Base-by-base conservation (phyloP, 2,113 vertebrate genomes). In the Menidia beryllina region DNA sequence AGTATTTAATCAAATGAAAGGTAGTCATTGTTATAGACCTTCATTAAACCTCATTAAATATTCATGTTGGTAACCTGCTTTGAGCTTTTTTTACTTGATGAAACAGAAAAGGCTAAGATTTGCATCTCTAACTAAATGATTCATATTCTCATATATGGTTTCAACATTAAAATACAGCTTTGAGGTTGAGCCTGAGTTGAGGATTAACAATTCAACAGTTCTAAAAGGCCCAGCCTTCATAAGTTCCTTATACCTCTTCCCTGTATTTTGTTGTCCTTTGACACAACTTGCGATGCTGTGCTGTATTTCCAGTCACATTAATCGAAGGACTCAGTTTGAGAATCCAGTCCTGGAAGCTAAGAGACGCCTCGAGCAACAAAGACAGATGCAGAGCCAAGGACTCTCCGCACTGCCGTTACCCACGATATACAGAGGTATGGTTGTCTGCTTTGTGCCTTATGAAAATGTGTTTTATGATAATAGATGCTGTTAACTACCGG, bases 281-380 rank as follows among this genome's bases (percentile, higher is more conserved):
- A 26, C 21, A 24, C 47, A 50, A 36, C 48, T 72, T 66, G 14
- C 62, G 59, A 63, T 23, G 9, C n/a, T 66, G 17, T 48, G 15
- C 57, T 72, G 2, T 72, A 90, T 91, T 93, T 93, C 77, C 91
- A 99, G 98, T 94, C 98, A 99, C 94, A 97, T 99, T 93, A 99
- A 99, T 84, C 95, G 97, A 94, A 96, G 97, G 94, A 99, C 98
- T 70, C 98, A 99, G 93, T 99, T 99, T 94, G 98, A 99, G 93
- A 99, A 99, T 88, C 98, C 98, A 21, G 98, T 99, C 85, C 93
- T 98, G 89, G 97, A 99, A 94, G 98, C 98, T 79, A 99, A 99
- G 94, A 94, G 97, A 84, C 96, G 97, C 90, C 91, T 98, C 92
- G 97, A 98, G 87, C 97, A 98, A 79, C 92, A 94, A 86, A 96